A percentile compares a stretch with the other conserved stretches of the same genome.
These are phyloP conservation scores for Hypsibius dujardini DNA, from an alignment of 1,140 invertebrate species.

Conservation along the genomic window DNA sequence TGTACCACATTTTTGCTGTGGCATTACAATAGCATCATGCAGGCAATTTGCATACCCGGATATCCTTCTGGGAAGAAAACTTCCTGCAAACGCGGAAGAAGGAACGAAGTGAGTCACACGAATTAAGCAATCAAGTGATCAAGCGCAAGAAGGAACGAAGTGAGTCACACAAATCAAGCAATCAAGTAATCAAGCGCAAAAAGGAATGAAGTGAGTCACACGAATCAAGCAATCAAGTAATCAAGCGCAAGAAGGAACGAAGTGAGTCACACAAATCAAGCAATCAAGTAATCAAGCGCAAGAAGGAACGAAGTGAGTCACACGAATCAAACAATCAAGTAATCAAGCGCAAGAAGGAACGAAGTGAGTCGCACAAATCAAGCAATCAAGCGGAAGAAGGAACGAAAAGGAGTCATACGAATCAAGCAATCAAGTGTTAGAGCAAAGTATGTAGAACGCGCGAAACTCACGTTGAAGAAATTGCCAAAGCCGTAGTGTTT, in stretches of 20 bases:
- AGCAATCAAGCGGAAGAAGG: too few relatives aligned
- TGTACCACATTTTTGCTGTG: too few relatives aligned
- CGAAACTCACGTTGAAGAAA: conserved; percentile 9
- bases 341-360: not conserved
- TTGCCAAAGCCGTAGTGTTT: not conserved
- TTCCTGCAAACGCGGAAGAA: conserved; percentile 36
- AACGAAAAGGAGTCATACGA: not conserved
- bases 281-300: not conserved
- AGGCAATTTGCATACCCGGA: conserved; percentile 36
- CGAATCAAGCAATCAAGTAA: too few relatives aligned
- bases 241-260: too few relatives aligned
- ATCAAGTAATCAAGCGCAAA: too few relatives aligned
- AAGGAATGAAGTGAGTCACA: too few relatives aligned
- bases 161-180: too few relatives aligned
- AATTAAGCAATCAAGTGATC: too few relatives aligned
- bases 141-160: too few relatives aligned
- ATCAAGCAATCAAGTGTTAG: not conserved
- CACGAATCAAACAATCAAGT: not conserved
- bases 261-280: not conserved
- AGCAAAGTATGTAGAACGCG: not conserved
- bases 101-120: conserved; percentile 20
- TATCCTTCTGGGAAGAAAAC: conserved; percentile 72
- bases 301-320: not conserved
- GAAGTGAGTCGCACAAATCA: too few relatives aligned
- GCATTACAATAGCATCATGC: too few relatives aligned